A percentile compares a stretch with the other conserved stretches of the same genome.
Evolutionary conservation across 1,140 invertebrate genomes (phyloP).

Genomic region (Stegodyphus mimosarum): DNA sequence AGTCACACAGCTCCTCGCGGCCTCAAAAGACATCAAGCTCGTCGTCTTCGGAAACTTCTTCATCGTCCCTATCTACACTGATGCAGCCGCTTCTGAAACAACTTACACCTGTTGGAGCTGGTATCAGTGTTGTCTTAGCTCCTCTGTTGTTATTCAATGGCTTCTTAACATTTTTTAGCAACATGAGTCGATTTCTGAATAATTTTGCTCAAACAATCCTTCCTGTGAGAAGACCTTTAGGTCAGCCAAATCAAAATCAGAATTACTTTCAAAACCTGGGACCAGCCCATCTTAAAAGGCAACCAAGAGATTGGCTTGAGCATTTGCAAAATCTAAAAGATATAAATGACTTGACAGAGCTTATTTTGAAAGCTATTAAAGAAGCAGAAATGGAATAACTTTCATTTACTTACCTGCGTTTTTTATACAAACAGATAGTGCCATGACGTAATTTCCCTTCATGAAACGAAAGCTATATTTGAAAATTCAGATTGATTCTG

Average conservation of each 20-base stretch:
- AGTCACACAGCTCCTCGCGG: slow-evolving; percentile 14
- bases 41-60: neutral
- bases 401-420: neutral
- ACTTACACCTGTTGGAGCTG: slow-evolving; percentile 50
- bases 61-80: slow-evolving; percentile 14
- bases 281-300: slow-evolving; percentile 32
- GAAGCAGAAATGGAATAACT: slow-evolving; percentile 23
- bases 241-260: slow-evolving; percentile 26
- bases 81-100: slow-evolving; percentile 57
- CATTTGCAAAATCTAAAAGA: slow-evolving; percentile 30
- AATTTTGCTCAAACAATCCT: slow-evolving; percentile 36
- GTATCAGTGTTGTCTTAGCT: slow-evolving; percentile 41
- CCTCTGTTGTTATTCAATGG: slow-evolving; percentile 52
- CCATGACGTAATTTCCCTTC: slow-evolving; percentile 28
- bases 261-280: slow-evolving; percentile 43
- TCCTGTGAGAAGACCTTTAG: slow-evolving; percentile 24
- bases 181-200: slow-evolving; percentile 48
- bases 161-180: slow-evolving; percentile 51
- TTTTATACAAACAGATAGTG: slow-evolving; percentile 15
- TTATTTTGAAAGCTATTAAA: slow-evolving; percentile 45
- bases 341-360: slow-evolving; percentile 30
- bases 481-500: too few species aligned
- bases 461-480: neutral
- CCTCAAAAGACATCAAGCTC: slow-evolving; percentile 26
- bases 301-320: slow-evolving; percentile 43